phyloP scores from a whole-genome alignment of 1,140 invertebrate genomes.

The Grapholita molesta region DNA sequence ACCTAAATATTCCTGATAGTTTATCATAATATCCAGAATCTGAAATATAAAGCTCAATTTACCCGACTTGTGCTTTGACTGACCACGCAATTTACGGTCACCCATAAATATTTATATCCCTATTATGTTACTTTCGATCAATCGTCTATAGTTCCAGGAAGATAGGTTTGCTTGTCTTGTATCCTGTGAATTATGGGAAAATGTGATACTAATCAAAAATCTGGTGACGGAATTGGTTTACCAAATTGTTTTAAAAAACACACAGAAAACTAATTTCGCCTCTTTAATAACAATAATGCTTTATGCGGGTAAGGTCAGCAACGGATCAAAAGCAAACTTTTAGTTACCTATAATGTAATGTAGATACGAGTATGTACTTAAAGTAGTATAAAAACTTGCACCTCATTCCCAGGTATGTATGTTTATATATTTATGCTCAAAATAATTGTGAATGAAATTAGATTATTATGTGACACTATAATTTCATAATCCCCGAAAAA shows the following conservation, averaged over 20 bases:
- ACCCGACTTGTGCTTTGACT: conserved; percentile 36
- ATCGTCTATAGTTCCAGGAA: background rate
- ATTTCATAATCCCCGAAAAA: conserved; percentile 33
- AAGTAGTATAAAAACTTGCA: too few species aligned
- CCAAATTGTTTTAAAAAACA: too few species aligned
- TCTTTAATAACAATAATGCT: too few species aligned
- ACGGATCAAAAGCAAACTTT: too few species aligned
- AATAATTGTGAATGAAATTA: background rate
- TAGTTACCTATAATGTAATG: too few species aligned
- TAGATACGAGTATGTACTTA: too few species aligned
- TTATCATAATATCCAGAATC: conserved; percentile 1
- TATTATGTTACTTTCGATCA: conserved; percentile 50
- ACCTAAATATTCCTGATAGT: background rate
- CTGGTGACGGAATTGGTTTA: background rate
- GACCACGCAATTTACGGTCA: conserved; percentile 40
- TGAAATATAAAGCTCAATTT: conserved; percentile 38
- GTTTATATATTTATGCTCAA: too few species aligned
- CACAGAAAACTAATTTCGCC: background rate
- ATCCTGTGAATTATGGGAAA: background rate
- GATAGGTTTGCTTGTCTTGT: background rate
- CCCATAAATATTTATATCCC: conserved; percentile 51
- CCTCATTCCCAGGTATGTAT: too few species aligned
- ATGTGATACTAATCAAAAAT: background rate
- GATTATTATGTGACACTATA: background rate
- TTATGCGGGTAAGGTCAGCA: too few species aligned